Base-by-base conservation (phyloP, 2,797 vertebrate species). In the Dendrocincla tyrannina region DNA sequence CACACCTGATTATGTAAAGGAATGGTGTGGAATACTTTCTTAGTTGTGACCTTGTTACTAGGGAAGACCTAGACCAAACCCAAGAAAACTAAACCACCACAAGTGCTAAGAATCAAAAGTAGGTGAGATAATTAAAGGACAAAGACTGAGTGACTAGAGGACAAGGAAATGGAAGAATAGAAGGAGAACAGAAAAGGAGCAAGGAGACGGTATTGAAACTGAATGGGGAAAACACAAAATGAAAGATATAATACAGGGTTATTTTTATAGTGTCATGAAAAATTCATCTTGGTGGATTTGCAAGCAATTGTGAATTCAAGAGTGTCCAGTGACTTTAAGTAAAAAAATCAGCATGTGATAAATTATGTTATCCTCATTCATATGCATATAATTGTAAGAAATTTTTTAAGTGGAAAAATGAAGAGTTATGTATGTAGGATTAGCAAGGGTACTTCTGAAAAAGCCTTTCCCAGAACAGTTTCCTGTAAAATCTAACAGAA, bases 221-320 rank as follows among this genome's bases (percentile, higher is more conserved):
- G 76, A 91, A 63, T 52, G 32, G 30, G 25, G 7, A 88, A 91
- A 85, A n/a, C 30, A 64, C 33, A 82, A 78, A 88, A 84, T 56
- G 27, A 86, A 85, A 91, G 75, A 35, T 56, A 59, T 9, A 89
- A 81, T 68, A 59, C 32, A 59, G 22, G 20, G 4, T 9, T 85
- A 39, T 89, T 83, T 91, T 95, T 93, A 81, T 49, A 64, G 17
- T 66, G 41, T 59, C 42, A 91, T 68, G 82, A 80, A 96, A 93
- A 91, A 93, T 55, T 91, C 8, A 70, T 84, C 27, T 56, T 63
- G 6, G 17, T 66, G 44, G 50, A 84, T 89, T 95, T 95, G 69
- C 13, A 86, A 76, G 62, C n/a, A 93, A 41, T 74, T 89, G 30
- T 88, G 69, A 77, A 82, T 63, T 70, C 55, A 75, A 50, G 10